phyloP scores from a whole-genome alignment of 1,140 invertebrate genomes.

The Meloidogyne floridensis region DNA sequence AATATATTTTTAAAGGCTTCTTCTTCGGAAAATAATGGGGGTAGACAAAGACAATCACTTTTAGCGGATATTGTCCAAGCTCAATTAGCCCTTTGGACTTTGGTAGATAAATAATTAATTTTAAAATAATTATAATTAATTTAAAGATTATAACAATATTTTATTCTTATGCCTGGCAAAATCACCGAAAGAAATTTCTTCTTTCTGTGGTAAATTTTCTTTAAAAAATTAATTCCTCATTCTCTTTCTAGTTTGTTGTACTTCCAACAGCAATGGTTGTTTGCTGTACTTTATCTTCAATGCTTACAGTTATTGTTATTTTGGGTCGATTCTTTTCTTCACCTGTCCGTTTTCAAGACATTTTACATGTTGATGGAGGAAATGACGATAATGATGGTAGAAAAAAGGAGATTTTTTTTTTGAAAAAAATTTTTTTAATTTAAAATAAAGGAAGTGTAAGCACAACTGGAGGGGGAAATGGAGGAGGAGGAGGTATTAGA shows the following conservation, averaged over 20 bases:
- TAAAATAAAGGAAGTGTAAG: not conserved
- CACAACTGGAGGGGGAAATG: conserved; percentile 3
- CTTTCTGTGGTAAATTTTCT: conserved; percentile 45
- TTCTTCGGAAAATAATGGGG: conserved; percentile 45
- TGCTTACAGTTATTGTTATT: conserved; percentile 50
- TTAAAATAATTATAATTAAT: not conserved
- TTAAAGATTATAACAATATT: conserved; percentile 30
- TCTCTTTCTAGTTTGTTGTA: conserved; percentile 47
- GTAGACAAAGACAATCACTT: conserved; percentile 36
- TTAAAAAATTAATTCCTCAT: conserved; percentile 33
- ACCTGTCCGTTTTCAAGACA: conserved; percentile 48
- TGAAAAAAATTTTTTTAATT: not conserved
- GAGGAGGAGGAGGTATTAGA: not conserved
- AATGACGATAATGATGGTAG: conserved; percentile 23
- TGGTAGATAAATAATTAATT: conserved; percentile 20
- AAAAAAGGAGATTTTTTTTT: conserved; percentile 26
- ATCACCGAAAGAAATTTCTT: conserved; percentile 54
- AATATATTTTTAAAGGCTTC: conserved; percentile 48
- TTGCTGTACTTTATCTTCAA: conserved; percentile 44
- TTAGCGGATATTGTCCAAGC: conserved; percentile 51
- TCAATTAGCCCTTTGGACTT: conserved; percentile 52
- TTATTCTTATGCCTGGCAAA: conserved; percentile 55
- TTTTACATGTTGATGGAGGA: conserved; percentile 29
- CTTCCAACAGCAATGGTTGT: conserved; percentile 48
- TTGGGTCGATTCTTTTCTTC: conserved; percentile 51